Percentiles rank a stretch among this genome's conserved stretches.
Conservation (phyloP, 1,140 invertebrate genomes). For the Drosophila dunni region DNA sequence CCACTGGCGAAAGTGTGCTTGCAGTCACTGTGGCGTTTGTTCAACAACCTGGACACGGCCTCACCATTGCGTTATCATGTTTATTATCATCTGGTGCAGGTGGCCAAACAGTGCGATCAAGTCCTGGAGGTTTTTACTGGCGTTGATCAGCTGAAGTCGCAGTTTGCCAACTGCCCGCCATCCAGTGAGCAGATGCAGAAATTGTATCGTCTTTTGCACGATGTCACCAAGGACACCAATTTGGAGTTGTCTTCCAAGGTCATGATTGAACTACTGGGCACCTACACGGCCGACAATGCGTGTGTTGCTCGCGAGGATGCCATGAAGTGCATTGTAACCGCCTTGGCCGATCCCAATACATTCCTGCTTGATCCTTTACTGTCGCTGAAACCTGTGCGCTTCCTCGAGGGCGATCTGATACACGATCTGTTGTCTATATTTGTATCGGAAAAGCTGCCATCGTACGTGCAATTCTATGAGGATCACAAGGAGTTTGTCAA, state of each 20-base stretch:
- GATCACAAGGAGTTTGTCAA: conserved; percentile 97
- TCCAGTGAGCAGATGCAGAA: conserved; percentile 97
- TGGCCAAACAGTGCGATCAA: conserved; percentile 94
- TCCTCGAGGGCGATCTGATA: conserved; percentile 97
- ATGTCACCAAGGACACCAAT: conserved; percentile 90
- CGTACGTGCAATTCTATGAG: conserved; percentile 96
- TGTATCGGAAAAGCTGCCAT: conserved; percentile 95
- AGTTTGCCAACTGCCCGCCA: conserved; percentile 92
- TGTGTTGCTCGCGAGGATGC: conserved; percentile 98
- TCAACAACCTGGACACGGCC: conserved; percentile 94
- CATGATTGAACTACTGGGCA: conserved; percentile 97
- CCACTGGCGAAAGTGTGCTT: conserved; percentile 93
- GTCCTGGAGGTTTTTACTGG: conserved; percentile 92
- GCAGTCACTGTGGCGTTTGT: conserved; percentile 95
- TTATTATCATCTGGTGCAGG: conserved; percentile 95
- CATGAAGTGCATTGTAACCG: conserved; percentile 97
- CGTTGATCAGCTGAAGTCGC: conserved; percentile 92
- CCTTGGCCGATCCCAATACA: conserved; percentile 96
- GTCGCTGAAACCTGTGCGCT: conserved; percentile 96
- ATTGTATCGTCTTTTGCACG: conserved; percentile 94
- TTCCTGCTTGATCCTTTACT: conserved; percentile 97
- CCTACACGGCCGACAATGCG: conserved; percentile 98
- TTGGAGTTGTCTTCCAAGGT: conserved; percentile 97
- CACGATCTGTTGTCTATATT: conserved; percentile 98
- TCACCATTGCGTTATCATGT: conserved; percentile 95